Evolutionary conservation across 1,140 invertebrate species (phyloP), one percentile per base, ranked within the genome.

Genomic region (Hyposmocoma kahamanoa): DNA sequence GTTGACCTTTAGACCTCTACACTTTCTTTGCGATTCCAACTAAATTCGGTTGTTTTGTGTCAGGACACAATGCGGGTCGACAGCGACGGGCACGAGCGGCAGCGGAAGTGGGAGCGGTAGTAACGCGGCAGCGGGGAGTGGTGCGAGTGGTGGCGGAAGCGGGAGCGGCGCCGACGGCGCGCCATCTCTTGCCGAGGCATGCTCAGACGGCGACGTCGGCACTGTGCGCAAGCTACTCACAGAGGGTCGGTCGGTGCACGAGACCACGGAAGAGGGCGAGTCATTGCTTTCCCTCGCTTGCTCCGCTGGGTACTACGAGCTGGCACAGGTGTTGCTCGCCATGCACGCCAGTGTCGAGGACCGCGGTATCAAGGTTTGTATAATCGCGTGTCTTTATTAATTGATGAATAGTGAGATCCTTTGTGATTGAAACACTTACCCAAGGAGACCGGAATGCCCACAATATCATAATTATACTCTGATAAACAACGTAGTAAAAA

Each of bases 291-390:
- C 95, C 10, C 90, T 97, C 56, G 96, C 96, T 39, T 97, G 96
- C 84, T 96, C 95, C 44, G 96, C 96, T 36, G 96, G 96, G 22
- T 97, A 97, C 86, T 97, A 94, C 87, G 96, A 97, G 83, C 89
- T 97, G 56, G 96, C 95, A 53, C 95, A 97, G 89, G 95, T 98
- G 67, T 87, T 98, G 59, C 88, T 99, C 66, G 96, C 96, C 22
- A 98, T 98, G 96, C 95, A 95, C 86, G 97, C 97, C 22, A 98
- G 98, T 87, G 96, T 98, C 34, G 97, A 99, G 88, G 97, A 98
- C 81, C 89, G 97, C 34, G 97, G 97, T 22, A 94, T 96, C 66
- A 90, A 90, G 72, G 81, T 84, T 32, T 55, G 50, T 45, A 1
- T 11, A 13, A n/a, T n/a, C n/a, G n/a, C n/a, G n/a, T n/a, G n/a